These are phyloP conservation scores for Colletes latitarsis DNA, from an alignment of 1,140 invertebrate genomes.

Conservation along the genomic window DNA sequence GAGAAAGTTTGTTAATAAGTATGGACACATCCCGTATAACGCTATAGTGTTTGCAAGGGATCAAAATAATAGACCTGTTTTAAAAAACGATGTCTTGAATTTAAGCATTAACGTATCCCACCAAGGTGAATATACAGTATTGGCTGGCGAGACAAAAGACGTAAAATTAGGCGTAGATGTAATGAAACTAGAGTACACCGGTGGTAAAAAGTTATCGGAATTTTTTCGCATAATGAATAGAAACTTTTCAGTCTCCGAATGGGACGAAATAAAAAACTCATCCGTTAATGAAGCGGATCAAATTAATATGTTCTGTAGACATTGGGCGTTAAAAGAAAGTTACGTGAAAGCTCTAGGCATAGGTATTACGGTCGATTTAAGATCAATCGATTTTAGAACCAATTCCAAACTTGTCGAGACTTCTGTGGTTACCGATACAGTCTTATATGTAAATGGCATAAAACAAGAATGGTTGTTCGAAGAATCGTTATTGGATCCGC, in stretches of 20 bases:
- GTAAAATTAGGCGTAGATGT: slow-evolving; percentile 86
- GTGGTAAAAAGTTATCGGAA: slow-evolving; percentile 85
- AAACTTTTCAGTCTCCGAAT: slow-evolving; percentile 91
- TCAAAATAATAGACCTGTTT: slow-evolving; percentile 84
- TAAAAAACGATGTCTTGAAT: slow-evolving; percentile 69
- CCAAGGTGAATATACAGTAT: slow-evolving; percentile 92
- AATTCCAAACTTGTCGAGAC: slow-evolving; percentile 80
- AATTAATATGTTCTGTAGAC: slow-evolving; percentile 90
- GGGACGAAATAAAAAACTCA: slow-evolving; percentile 85
- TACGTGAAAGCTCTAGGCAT: slow-evolving; percentile 95
- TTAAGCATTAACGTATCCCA: slow-evolving; percentile 95
- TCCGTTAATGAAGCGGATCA: slow-evolving; percentile 79
- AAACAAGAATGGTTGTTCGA: slow-evolving; percentile 91
- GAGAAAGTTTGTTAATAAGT: slow-evolving; percentile 87
- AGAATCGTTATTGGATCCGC: slow-evolving; percentile 90
- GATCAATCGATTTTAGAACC: slow-evolving; percentile 88
- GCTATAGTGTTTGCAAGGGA: slow-evolving; percentile 85
- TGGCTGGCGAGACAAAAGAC: slow-evolving; percentile 87
- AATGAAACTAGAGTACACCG: slow-evolving; percentile 87
- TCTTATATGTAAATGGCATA: slow-evolving; percentile 84
- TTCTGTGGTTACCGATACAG: slow-evolving; percentile 84
- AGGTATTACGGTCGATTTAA: slow-evolving; percentile 90
- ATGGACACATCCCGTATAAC: slow-evolving; percentile 84
- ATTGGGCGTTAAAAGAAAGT: slow-evolving; percentile 98
- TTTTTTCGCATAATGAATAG: slow-evolving; percentile 94